Percentiles rank a stretch among this genome's conserved stretches.
Conservation (phyloP, 2,113 vertebrate species). For the Proteles cristata region DNA sequence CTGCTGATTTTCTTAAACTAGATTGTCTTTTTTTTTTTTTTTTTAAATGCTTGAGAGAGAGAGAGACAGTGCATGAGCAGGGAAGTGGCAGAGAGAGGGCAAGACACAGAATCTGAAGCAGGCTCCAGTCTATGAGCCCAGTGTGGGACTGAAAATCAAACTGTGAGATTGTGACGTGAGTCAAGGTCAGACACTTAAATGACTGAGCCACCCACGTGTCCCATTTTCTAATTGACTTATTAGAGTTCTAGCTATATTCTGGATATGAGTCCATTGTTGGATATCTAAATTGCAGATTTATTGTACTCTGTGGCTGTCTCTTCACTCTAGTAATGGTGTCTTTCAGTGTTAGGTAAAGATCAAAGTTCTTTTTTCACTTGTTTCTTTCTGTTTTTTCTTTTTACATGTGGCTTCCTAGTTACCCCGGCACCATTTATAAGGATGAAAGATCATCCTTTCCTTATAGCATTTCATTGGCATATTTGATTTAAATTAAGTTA, state of each 20-base stretch:
- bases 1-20: background rate
- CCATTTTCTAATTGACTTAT: background rate
- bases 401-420: background rate
- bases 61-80: too few species aligned
- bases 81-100: too few species aligned
- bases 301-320: background rate
- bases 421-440: background rate
- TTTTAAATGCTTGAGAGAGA: too few species aligned
- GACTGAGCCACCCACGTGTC: too few species aligned
- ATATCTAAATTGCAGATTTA: background rate
- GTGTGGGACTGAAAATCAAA: too few species aligned
- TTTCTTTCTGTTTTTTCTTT: background rate
- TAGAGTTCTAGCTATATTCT: background rate
- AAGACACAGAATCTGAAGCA: too few species aligned
- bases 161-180: too few species aligned
- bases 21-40: background rate
- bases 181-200: too few species aligned
- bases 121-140: too few species aligned
- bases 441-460: background rate
- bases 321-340: background rate
- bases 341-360: background rate
- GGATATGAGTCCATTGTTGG: background rate
- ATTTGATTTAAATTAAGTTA: constrained; percentile 5
- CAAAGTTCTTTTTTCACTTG: background rate
- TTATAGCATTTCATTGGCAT: background rate